phyloP scores from a whole-genome alignment of 2,888 invertebrate species.

The Trissoscelio sp. region DNA sequence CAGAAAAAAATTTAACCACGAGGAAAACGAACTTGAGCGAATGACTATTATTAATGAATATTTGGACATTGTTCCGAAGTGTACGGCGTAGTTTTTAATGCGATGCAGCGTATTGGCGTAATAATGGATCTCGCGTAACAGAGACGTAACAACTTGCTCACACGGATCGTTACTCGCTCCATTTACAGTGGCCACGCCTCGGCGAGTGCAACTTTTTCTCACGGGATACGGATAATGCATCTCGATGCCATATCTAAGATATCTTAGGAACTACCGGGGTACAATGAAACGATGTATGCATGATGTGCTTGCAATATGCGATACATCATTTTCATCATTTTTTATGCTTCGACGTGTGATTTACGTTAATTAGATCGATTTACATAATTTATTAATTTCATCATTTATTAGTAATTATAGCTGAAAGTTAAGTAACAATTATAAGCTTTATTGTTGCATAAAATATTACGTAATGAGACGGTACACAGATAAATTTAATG shows the following conservation, averaged over 20 bases:
- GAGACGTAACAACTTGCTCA: constrained; percentile 64
- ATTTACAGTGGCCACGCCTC: constrained; percentile 73
- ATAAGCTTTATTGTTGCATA: constrained; percentile 22
- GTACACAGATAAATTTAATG: background rate
- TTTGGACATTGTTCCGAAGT: constrained; percentile 37
- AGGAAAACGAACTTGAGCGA: constrained; percentile 24
- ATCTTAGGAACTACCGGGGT: constrained; percentile 14
- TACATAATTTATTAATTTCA: constrained; percentile 11
- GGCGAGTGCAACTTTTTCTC: constrained; percentile 72
- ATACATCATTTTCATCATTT: constrained; percentile 38
- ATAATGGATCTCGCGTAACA: constrained; percentile 65
- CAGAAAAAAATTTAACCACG: constrained; percentile 9
- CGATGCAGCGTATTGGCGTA: constrained; percentile 56
- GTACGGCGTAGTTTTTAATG: constrained; percentile 39
- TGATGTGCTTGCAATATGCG: constrained; percentile 19
- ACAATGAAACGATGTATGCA: constrained; percentile 35
- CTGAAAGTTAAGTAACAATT: constrained; percentile 11
- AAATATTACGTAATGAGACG: constrained; percentile 16
- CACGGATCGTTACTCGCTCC: constrained; percentile 74
- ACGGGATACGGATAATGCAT: constrained; percentile 59
- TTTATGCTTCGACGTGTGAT: constrained; percentile 11
- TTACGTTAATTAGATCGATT: constrained; percentile 27
- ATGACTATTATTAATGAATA: constrained; percentile 56
- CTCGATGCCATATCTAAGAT: constrained; percentile 42
- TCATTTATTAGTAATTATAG: background rate